Base-by-base conservation (phyloP, 2,888 invertebrate species). In the Caenorhabditis drosophilae region DNA sequence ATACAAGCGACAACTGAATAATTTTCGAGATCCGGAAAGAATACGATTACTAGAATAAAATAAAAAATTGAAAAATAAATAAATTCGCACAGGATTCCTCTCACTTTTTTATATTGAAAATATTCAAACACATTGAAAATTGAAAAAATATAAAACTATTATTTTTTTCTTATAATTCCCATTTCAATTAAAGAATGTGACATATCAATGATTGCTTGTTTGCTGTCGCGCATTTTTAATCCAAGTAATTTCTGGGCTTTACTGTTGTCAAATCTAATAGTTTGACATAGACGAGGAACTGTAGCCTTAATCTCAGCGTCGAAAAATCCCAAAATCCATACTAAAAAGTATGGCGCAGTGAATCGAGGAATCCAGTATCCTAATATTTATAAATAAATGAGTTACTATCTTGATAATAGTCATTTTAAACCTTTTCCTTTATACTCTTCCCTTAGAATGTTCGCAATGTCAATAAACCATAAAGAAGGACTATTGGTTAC, bases 391-490 rank as follows among this genome's bases (percentile, higher is more conserved):
- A 18, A 26, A 16, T 4, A 7, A n/a, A n/a, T n/a, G n/a, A n/a
- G 15, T 27, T 34, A n/a, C 16, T 40, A 34, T 34, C 20, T 3
- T 45, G n/a, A 27, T 41, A 20, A 27, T 25, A 26, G 27, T 27
- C 27, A 20, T 18, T 45, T 6, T 15, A 7, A 18, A 82, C 86
- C 86, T 82, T 86, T 85, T 31, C 83, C 81, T 42, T 61, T 50
- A 63, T 87, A 87, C 70, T 87, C 87, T 70, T 85, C 85, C 15
- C 84, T 77, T 34, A 87, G 67, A 22, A 84, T 77, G 54, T 84
- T 78, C 12, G 86, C 86, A 58, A 87, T 85, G 44, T 87, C 86
- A 55, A 84, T 84, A 77, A 86, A 82, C 86, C 86, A 87, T 57
- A 85, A 76, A 55, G 74, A 75, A 12, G 81, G 80, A 45, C 70